A percentile compares a stretch with the other conserved stretches of the same genome.
Conservation (phyloP, 2,113 vertebrate genomes). For the Pan troglodytes region NHGRI_mPanTro3-v2.1_pri NC_072409.2:34091001-34091500, state of each 20-base stretch:
- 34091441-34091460: accelerated
- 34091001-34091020: neutral
- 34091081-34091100: neutral
- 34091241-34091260: neutral
- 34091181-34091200: neutral
- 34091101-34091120: neutral
- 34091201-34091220: neutral
- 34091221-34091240: neutral
- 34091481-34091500: too few species aligned
- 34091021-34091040: neutral
- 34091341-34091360: too few species aligned
- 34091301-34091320: neutral
- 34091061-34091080: neutral
- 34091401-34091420: too few species aligned
- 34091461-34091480: too few species aligned
- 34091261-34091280: neutral
- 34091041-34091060: neutral
- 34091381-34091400: too few species aligned
- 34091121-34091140: neutral
- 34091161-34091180: conserved; percentile 3
- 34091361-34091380: too few species aligned
- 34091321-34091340: too few species aligned
- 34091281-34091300: neutral
- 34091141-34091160: neutral
- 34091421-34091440: too few species aligned